These are phyloP conservation scores for Drosophila nigrodunni DNA, from an alignment of 1,140 invertebrate genomes.

Conservation along the genomic window DNA sequence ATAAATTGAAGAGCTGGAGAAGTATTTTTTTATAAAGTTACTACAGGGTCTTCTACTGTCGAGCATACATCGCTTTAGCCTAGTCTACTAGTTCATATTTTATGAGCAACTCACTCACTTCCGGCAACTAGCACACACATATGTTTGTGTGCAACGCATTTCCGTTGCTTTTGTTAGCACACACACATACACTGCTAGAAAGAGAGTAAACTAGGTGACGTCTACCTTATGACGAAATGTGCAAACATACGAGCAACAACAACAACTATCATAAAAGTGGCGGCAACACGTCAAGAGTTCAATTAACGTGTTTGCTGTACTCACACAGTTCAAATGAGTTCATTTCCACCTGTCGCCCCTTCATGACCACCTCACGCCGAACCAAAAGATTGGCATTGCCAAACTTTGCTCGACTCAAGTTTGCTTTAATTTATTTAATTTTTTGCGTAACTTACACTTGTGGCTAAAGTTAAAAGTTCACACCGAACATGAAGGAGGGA, in stretches of 20 bases:
- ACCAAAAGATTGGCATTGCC: constrained; percentile 49
- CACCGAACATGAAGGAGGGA: neutral
- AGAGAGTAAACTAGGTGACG: constrained; percentile 63
- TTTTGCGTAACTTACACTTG: constrained; percentile 5
- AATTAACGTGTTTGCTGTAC: constrained; percentile 55
- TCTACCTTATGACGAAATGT: constrained; percentile 43
- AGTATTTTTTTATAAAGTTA: too few species aligned
- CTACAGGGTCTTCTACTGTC: too few species aligned
- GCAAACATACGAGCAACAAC: constrained; percentile 20
- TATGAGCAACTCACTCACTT: constrained; percentile 54
- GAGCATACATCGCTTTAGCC: too few species aligned
- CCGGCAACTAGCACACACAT: constrained; percentile 34
- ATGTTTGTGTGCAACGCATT: constrained; percentile 61
- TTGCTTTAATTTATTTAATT: constrained; percentile 7
- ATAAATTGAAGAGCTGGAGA: too few species aligned
- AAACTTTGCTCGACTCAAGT: constrained; percentile 25
- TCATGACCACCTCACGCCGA: too few species aligned
- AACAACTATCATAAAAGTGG: constrained; percentile 43
- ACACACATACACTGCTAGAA: neutral
- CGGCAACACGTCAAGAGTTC: constrained; percentile 65
- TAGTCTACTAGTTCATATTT: constrained; percentile 23
- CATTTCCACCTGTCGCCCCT: constrained; percentile 27
- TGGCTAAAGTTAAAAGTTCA: constrained; percentile 12
- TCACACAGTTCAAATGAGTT: constrained; percentile 65
- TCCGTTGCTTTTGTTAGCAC: constrained; percentile 66